A percentile compares a stretch with the other conserved stretches of the same genome.
Conservation (phyloP, 2,113 vertebrate species). For the Lynx canadensis region DNA sequence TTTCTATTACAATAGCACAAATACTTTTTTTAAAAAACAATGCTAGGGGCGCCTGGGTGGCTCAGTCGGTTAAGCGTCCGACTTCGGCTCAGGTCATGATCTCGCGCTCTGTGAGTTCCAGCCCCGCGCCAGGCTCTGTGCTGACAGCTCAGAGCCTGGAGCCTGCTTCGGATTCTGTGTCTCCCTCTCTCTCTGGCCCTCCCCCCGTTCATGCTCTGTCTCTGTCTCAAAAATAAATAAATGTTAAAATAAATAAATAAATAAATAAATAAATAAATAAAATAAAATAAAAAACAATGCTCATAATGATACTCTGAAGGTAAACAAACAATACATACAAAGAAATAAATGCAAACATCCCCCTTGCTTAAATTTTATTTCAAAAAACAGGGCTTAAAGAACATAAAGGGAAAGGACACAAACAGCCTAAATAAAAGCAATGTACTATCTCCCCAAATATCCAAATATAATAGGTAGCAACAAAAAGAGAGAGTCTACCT, state of each 20-base stretch:
- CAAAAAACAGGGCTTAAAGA: not conserved
- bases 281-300: not conserved
- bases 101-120: too few relatives aligned
- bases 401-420: not conserved
- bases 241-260: too few relatives aligned
- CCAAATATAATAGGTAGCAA: not conserved
- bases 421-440: not conserved
- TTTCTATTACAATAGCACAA: slow-evolving; percentile 31
- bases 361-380: not conserved
- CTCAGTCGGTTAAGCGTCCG: too few relatives aligned
- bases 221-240: too few relatives aligned
- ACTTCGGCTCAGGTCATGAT: too few relatives aligned
- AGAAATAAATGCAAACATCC: slow-evolving; percentile 29
- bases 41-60: too few relatives aligned
- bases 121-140: too few relatives aligned
- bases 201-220: too few relatives aligned
- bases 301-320: not conserved
- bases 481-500: not conserved
- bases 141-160: too few relatives aligned
- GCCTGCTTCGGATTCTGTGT: too few relatives aligned
- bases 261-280: too few relatives aligned
- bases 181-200: too few relatives aligned
- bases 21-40: not conserved
- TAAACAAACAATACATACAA: not conserved
- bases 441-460: not conserved